phyloP scores from a whole-genome alignment of 2,113 vertebrate species.

The Neofelis nebulosa region DNA sequence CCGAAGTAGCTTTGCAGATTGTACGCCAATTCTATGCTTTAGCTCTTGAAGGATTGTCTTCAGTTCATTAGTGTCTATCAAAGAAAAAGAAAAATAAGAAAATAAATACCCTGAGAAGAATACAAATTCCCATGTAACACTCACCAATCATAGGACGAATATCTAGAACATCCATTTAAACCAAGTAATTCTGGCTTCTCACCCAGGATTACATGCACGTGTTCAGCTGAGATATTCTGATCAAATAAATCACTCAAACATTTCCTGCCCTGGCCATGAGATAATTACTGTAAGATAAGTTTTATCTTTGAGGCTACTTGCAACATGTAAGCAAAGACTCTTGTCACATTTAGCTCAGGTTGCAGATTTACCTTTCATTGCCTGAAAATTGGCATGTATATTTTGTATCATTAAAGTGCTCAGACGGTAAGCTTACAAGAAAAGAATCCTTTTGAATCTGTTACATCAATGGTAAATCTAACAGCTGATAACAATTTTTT shows the following conservation, averaged over 20 bases:
- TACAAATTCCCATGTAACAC: not conserved
- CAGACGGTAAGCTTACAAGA: not conserved
- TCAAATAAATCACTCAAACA: not conserved
- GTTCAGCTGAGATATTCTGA: not conserved
- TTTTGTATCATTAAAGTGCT: constrained; percentile 4
- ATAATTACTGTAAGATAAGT: not conserved
- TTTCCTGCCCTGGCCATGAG: not conserved
- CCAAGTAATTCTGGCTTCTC: not conserved
- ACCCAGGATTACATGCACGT: not conserved
- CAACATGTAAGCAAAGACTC: not conserved
- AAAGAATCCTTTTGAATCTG: not conserved
- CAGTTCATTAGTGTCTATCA: constrained; percentile 89
- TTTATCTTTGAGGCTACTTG: not conserved
- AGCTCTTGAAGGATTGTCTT: constrained; percentile 91
- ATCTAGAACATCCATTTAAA: not conserved
- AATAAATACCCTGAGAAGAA: not conserved
- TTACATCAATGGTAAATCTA: not conserved
- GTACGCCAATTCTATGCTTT: constrained; percentile 90
- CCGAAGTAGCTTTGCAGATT: constrained; percentile 94
- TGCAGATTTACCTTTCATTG: not conserved
- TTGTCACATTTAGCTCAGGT: not conserved
- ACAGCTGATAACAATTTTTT: not conserved
- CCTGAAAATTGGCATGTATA: not conserved
- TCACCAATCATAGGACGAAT: not conserved
- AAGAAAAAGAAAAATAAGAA: constrained; percentile 57